Conservation (phyloP, 1,140 invertebrate species). For the Coelopa frigida region DNA sequence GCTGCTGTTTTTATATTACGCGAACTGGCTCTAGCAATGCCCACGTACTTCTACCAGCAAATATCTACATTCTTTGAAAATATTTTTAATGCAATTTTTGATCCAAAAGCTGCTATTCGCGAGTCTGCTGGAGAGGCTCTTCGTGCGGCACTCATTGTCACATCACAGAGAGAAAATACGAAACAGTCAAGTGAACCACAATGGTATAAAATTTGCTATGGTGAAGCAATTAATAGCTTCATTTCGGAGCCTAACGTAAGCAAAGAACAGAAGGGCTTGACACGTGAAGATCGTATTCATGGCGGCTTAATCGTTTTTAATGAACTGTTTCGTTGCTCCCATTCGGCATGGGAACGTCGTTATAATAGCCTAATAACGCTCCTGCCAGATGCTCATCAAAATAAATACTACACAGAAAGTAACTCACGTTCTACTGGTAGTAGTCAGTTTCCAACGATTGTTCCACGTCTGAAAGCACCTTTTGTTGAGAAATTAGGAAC, state of each 20-base stretch:
- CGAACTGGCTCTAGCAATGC: conserved; percentile 91
- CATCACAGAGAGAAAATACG: conserved; percentile 84
- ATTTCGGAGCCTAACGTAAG: conserved; percentile 53
- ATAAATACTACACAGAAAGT: conserved; percentile 20
- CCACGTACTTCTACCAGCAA: conserved; percentile 98
- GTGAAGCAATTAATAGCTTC: conserved; percentile 78
- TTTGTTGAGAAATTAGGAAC: conserved; percentile 38
- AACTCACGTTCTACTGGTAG: conserved; percentile 14
- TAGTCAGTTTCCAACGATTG: conserved; percentile 34
- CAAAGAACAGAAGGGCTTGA: conserved; percentile 67
- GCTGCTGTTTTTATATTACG: conserved; percentile 86
- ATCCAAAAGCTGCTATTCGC: conserved; percentile 85
- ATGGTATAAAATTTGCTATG: conserved; percentile 89
- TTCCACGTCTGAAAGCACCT: conserved; percentile 44
- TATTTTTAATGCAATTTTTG: conserved; percentile 87
- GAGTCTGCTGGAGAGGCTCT: conserved; percentile 90
- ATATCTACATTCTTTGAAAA: conserved; percentile 93
- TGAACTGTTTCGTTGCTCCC: conserved; percentile 88
- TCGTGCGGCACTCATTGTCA: conserved; percentile 86
- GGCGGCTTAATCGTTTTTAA: conserved; percentile 90
- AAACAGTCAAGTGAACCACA: conserved; percentile 83
- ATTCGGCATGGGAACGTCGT: conserved; percentile 78
- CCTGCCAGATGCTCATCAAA: conserved; percentile 42
- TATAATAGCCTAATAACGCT: conserved; percentile 60
- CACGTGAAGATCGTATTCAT: conserved; percentile 85